These are phyloP conservation scores for Cheilosia scutellata DNA, from an alignment of 2,888 invertebrate genomes.

Conservation along the genomic window DNA sequence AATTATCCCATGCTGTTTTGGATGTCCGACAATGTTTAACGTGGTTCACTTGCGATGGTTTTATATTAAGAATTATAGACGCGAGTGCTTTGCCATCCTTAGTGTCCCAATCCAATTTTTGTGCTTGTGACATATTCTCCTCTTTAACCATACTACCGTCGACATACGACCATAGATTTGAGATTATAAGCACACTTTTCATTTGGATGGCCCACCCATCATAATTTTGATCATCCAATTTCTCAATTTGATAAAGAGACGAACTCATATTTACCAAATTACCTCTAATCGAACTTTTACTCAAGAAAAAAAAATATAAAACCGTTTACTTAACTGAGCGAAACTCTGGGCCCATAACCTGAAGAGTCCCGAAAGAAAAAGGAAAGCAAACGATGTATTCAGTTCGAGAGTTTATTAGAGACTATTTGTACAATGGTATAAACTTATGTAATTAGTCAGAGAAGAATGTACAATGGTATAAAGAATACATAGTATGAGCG, in stretches of 20 bases:
- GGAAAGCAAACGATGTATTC: background rate
- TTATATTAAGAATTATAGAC: constrained; percentile 44
- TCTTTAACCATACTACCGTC: background rate
- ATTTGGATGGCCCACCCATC: constrained; percentile 52
- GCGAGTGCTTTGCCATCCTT: constrained; percentile 56
- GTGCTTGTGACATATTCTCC: background rate
- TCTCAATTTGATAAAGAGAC: constrained; percentile 44
- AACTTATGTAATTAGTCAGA: background rate
- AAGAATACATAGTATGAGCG: background rate
- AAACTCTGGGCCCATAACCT: background rate
- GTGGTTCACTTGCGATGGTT: constrained; percentile 34
- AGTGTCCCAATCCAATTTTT: constrained; percentile 11
- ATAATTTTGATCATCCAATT: constrained; percentile 44
- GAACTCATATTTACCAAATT: constrained; percentile 30
- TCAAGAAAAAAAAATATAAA: no score
- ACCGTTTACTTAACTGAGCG: no score
- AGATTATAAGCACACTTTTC: constrained; percentile 38
- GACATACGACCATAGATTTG: background rate
- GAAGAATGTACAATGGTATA: background rate
- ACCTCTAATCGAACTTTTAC: background rate
- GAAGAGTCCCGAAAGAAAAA: background rate
- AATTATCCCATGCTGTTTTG: constrained; percentile 38
- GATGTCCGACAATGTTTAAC: constrained; percentile 48
- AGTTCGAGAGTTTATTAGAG: background rate
- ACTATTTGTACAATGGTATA: background rate